Evolutionary conservation across 2,888 invertebrate genomes (phyloP), one percentile per base, ranked within the genome.

Genomic region (Oscheius myriophilus): DNA sequence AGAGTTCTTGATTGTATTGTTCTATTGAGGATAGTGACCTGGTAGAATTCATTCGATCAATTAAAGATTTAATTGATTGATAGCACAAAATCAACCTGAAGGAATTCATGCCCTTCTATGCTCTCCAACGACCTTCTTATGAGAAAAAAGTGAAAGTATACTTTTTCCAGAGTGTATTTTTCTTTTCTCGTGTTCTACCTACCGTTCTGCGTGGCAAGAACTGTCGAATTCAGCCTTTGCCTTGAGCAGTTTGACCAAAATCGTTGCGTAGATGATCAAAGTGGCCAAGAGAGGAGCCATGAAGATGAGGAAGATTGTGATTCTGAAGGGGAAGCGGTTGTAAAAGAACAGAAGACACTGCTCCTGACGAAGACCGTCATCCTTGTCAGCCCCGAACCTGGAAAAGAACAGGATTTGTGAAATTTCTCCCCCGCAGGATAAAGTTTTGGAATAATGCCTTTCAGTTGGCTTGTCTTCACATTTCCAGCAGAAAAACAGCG

Each of bases 221-320:
- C 71, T 70, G 14, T 80, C 79, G 62, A 80, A 84, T 58, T 84
- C 78, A 12, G 81, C 82, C 68, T 83, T 84, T 1, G 83, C 84
- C 58, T 82, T 82, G 23, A 84, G 73, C 39, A 84, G 71, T 51
- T 80, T 79, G 25, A 66, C 68, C n/a, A 84, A 62, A 67, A 84
- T 84, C 41, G 62, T 63, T 57, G 71, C 75, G 59, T 81, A 81
- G 55, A 81, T 75, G 26, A 76, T 69, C 25, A 84, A 69, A 16
- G 84, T 84, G 16, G 78, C 81, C 18, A 84, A 63, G 12, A 84
- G 72, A 1, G 84, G 84, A 42, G 82, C 69, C 72, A 82, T 79
- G 73, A 84, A 84, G n/a, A 76, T 75, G 4, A 80, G 52, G 72
- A 84, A 84, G 39, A 84, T 81, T 11, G 77, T 75, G 49, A 78